Base-by-base conservation (phyloP, 2,888 invertebrate species). In the Spodoptera picta region DNA sequence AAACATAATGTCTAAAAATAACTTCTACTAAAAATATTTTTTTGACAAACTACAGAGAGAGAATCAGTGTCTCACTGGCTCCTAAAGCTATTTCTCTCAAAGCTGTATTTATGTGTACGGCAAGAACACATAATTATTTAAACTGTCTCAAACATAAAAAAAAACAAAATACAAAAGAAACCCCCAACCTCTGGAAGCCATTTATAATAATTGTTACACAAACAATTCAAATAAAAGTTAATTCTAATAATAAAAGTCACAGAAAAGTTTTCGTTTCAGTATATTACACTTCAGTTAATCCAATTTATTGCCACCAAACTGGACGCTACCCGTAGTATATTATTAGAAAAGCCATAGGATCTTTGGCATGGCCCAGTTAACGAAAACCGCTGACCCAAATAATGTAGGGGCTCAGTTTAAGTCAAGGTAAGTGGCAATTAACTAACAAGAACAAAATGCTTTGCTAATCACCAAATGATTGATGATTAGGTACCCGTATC, bases 351-450 rank as follows among this genome's bases (percentile, higher is more conserved):
- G 41, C 55, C 55, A 52, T 47, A 41, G 75, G 48, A 62, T 62
- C 54, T 9, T 60, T 45, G 27, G 55, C 58, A 74, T 74, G 70
- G 23, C 70, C 54, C 31, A 74, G 70, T 70, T 70, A 50, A 50
- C 44, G 27, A 52, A 61, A 74, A 46, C 19, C 50, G 51, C 42
- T 71, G 70, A 71, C 75, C 70, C 52, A 44, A 58, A 69, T 74
- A 58, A 69, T 71, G 56, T 47, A 4, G 45, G 19, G 55, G 45
- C 69, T 62, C 51, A 46, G 43, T 55, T 62, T 71, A 52, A 72
- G 60, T 67, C 9, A 56, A 69, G 74, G 61, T 61, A 19, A 69
- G 69, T 45, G 56, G 57, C 47, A 61, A 70, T 70, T 70, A 60
- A 60, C n/a, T 41, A 42, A 48, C 43, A 31, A 47, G 36, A 45